A percentile compares a stretch with the other conserved stretches of the same genome.
Evolutionary conservation across 2,113 vertebrate genomes (phyloP).

Genomic region (Arenaria interpres): DNA sequence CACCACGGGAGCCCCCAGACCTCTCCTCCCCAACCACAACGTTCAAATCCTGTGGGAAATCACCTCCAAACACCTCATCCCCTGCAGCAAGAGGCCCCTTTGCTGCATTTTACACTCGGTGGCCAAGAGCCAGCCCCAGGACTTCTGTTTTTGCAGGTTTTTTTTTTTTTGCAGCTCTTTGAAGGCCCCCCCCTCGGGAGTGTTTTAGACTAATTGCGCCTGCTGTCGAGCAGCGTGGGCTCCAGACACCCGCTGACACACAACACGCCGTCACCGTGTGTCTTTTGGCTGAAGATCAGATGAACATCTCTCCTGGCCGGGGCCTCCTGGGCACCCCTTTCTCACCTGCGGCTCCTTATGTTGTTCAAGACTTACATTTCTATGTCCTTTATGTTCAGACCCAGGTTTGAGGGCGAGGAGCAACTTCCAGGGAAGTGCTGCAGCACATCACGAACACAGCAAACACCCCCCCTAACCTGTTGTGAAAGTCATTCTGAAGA

Average conservation of each 20-base stretch:
- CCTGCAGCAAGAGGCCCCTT: background rate
- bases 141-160: too few species aligned
- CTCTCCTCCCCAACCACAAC: background rate
- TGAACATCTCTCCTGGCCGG: background rate
- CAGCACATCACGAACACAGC: fast-evolving
- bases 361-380: too few species aligned
- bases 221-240: background rate
- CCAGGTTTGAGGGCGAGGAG: background rate
- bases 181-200: background rate
- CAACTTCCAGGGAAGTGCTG: background rate
- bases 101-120: too few species aligned
- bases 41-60: too few species aligned
- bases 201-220: background rate
- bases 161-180: background rate
- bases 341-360: background rate
- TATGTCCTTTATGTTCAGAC: background rate
- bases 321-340: background rate
- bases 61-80: background rate
- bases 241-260: background rate
- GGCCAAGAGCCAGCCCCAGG: background rate
- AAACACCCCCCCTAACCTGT: background rate
- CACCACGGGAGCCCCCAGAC: background rate
- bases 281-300: background rate
- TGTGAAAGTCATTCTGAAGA: background rate
- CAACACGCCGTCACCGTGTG: fast-evolving